Base-by-base conservation (phyloP, 1,140 invertebrate genomes). In the Sipha flava region DNA sequence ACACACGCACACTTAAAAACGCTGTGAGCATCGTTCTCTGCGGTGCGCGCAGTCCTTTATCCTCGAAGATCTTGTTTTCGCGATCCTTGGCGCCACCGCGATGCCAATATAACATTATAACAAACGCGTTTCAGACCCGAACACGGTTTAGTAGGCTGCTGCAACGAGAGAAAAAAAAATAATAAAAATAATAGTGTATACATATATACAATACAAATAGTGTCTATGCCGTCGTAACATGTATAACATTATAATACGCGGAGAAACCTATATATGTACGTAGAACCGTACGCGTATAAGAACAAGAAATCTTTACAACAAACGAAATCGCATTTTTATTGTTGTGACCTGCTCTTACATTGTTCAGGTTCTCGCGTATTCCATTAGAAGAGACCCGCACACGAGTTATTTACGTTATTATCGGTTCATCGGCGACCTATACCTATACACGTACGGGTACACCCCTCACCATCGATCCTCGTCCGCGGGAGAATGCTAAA, bases 401-500 rank as follows among this genome's bases (percentile, higher is more conserved):
- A 47, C 68, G 68, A 73, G 70, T 52, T 73, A 73, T 54, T 73
- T n/a, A n/a, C 70, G 47, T 73, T 73, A 52, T 73, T 73, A 73
- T 54, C 70, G 45, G 70, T 73, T 52, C 70, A 54, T 73, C 47
- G 70, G 47, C 21, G 29, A 52, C 70, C 29, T 49, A 16, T 52
- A n/a, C 49, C 18, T n/a, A n/a, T n/a, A n/a, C n/a, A n/a, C n/a
- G n/a, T n/a, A n/a, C n/a, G n/a, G n/a, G n/a, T n/a, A n/a, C n/a
- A n/a, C n/a, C n/a, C n/a, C n/a, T 10, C 62, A 43, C 70, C 40
- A 47, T 23, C 16, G 26, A 23, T 29, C 66, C 43, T 43, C 26
- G 66, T n/a, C n/a, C n/a, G n/a, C n/a, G n/a, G n/a, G n/a, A 43
- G 43, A 18, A 31, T 6, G 70, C 29, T 73, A 73, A 73, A 52